These are phyloP conservation scores for Nomada goodeniana DNA, from an alignment of 2,888 invertebrate genomes.

Conservation along the genomic window DNA sequence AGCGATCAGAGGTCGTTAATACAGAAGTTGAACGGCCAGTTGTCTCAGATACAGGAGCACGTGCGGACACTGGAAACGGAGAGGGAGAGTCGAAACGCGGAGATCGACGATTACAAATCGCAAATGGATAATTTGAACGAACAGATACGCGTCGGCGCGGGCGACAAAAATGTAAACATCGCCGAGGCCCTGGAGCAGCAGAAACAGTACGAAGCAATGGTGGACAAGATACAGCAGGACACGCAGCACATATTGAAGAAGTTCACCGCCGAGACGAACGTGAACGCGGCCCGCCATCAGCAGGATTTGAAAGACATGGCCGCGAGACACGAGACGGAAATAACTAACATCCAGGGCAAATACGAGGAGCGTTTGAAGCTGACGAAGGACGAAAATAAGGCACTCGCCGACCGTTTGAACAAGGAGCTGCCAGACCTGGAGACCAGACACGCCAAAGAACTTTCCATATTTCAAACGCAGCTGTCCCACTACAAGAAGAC, in stretches of 20 bases:
- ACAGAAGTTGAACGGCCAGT: constrained; percentile 69
- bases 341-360: constrained; percentile 70
- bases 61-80: constrained; percentile 86
- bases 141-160: constrained; percentile 72
- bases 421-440: constrained; percentile 76
- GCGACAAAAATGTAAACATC: constrained; percentile 71
- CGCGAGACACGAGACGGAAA: constrained; percentile 72
- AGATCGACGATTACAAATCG: constrained; percentile 76
- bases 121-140: constrained; percentile 78
- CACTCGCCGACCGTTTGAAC: constrained; percentile 73
- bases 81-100: constrained; percentile 86
- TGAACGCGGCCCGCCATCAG: constrained; percentile 73
- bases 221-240: constrained; percentile 80
- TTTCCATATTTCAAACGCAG: constrained; percentile 79
- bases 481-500: constrained; percentile 78
- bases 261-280: constrained; percentile 75
- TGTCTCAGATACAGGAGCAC: constrained; percentile 71
- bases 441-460: constrained; percentile 79
- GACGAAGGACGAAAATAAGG: constrained; percentile 74
- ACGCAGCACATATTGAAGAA: constrained; percentile 79
- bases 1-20: constrained; percentile 71
- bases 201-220: constrained; percentile 77
- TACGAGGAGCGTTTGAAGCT: constrained; percentile 76
- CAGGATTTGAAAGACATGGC: constrained; percentile 74
- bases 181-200: constrained; percentile 76